phyloP scores from a whole-genome alignment of 2,113 vertebrate genomes.

The Dunckerocampus dactyliophorus region DNA sequence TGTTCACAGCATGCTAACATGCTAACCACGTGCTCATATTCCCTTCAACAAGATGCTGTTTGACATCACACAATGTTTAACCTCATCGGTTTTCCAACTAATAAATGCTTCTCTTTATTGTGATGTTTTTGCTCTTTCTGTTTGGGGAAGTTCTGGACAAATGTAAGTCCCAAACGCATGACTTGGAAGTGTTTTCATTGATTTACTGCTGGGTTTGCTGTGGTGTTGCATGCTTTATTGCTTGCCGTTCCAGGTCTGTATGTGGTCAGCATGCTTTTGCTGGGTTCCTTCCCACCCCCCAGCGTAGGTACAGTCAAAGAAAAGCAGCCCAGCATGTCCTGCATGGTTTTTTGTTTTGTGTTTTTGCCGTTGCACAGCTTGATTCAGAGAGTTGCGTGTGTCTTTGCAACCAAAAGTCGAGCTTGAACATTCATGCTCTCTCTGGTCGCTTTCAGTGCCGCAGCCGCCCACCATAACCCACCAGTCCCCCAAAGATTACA shows the following conservation, averaged over 20 bases:
- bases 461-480: constrained; percentile 94
- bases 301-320: constrained; percentile 28
- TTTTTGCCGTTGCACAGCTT: constrained; percentile 26
- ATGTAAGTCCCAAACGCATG: constrained; percentile 82
- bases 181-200: constrained; percentile 11
- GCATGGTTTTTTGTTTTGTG: constrained; percentile 48
- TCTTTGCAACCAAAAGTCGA: constrained; percentile 40
- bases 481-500: constrained; percentile 96
- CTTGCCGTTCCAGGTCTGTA: neutral
- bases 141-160: constrained; percentile 87
- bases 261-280: constrained; percentile 51
- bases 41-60: neutral
- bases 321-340: constrained; percentile 36
- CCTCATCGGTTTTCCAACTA: constrained; percentile 62
- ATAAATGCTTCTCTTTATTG: constrained; percentile 81
- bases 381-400: constrained; percentile 33
- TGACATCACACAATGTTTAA: neutral
- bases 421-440: constrained; percentile 37
- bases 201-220: constrained; percentile 20
- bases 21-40: too few species aligned
- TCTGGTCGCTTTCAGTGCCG: constrained; percentile 76
- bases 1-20: too few species aligned
- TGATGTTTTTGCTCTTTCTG: constrained; percentile 80
- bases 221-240: constrained; percentile 16
- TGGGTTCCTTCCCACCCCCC: constrained; percentile 11